phyloP scores from a whole-genome alignment of 2,888 invertebrate species.

The Melolontha melolontha region DNA sequence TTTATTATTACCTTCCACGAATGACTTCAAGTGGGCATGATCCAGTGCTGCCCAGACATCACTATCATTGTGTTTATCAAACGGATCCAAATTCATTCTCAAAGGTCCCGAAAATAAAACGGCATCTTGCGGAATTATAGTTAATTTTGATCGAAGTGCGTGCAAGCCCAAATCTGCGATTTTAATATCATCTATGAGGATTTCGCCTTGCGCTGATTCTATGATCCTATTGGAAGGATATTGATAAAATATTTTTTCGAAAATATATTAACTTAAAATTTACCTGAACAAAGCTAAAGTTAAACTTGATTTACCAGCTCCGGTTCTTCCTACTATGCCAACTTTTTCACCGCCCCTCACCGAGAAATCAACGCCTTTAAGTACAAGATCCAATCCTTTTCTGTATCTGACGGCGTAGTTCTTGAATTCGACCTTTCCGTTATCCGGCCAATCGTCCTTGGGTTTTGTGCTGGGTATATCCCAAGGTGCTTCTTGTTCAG shows the following conservation, averaged over 20 bases:
- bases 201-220: conserved; percentile 84
- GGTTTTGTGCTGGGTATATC: conserved; percentile 72
- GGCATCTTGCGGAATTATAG: conserved; percentile 94
- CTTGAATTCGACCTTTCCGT: conserved; percentile 84
- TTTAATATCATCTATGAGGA: conserved; percentile 86
- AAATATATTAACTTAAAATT: conserved; percentile 36
- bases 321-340: conserved; percentile 90
- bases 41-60: conserved; percentile 91
- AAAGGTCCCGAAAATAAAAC: conserved; percentile 93
- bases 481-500: conserved; percentile 87
- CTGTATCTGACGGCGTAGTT: conserved; percentile 89
- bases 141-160: conserved; percentile 83
- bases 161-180: conserved; percentile 87
- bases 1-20: conserved; percentile 73
- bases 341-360: conserved; percentile 89
- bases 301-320: conserved; percentile 92
- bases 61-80: conserved; percentile 80
- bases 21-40: conserved; percentile 88
- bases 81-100: conserved; percentile 94
- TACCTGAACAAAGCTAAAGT: conserved; percentile 86
- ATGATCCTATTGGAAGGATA: conserved; percentile 75
- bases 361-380: conserved; percentile 82
- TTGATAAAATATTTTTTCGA: background rate
- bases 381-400: conserved; percentile 86
- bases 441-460: conserved; percentile 81